Conservation (phyloP, 1,140 invertebrate genomes). For the Globodera rostochiensis region DNA sequence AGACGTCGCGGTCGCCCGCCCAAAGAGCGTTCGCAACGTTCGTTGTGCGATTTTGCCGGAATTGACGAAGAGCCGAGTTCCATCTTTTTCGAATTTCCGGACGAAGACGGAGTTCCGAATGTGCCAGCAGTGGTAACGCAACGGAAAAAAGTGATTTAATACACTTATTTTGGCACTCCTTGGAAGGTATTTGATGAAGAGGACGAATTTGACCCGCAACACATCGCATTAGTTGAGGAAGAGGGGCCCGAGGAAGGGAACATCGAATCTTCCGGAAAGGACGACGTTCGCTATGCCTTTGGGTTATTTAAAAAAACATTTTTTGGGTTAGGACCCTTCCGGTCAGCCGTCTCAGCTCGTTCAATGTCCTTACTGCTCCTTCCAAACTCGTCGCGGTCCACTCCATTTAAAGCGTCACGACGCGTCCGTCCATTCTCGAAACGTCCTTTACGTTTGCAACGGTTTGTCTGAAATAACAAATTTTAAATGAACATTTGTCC, state of each 20-base stretch:
- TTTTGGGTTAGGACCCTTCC: background rate
- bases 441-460: constrained; percentile 72
- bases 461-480: background rate
- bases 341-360: constrained; percentile 44
- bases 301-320: background rate
- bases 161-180: background rate
- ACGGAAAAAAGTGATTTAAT: background rate
- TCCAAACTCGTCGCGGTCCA: constrained; percentile 68
- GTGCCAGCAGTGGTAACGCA: constrained; percentile 5
- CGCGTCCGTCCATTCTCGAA: constrained; percentile 69
- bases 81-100: constrained; percentile 39
- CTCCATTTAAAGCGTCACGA: constrained; percentile 70
- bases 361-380: constrained; percentile 16
- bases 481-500: background rate
- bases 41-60: constrained; percentile 25
- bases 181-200: constrained; percentile 49
- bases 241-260: background rate
- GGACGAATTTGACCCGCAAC: constrained; percentile 48
- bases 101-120: constrained; percentile 12
- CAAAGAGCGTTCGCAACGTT: constrained; percentile 40
- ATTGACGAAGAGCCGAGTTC: constrained; percentile 43
- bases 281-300: background rate
- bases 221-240: constrained; percentile 25
- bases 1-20: constrained; percentile 51
- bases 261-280: background rate